Base-by-base conservation (phyloP, 2,113 vertebrate genomes). In the Apodemus sylvaticus region DNA sequence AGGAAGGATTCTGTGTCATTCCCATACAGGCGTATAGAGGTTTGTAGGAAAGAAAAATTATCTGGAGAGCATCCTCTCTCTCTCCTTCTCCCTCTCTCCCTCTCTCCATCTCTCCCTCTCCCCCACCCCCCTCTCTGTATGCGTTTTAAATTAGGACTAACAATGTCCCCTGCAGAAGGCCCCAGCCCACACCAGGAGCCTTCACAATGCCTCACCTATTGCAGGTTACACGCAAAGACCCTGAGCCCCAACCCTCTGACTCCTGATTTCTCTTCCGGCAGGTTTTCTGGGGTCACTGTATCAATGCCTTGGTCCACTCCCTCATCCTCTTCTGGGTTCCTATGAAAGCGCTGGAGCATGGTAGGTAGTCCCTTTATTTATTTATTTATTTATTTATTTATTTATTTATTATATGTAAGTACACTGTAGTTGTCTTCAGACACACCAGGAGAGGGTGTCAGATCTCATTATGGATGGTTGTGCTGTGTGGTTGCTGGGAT, bases 281-380 rank as follows among this genome's bases (percentile, higher is more conserved):
- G 99, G 99, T 99, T 98, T 99, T 99, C 98, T 99, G 99, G 99
- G 99, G 99, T 98, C 99, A 99, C 98, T 99, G 99, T 98, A 99
- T 99, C 98, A 99, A 99, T 98, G 99, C 99, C 98, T 99, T 99
- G 99, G 99, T 99, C 98, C 99, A 99, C 98, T 99, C 99, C 96
- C 98, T 99, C 98, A 99, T 99, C 98, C 99, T 99, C 96, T 99
- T 99, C 98, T 99, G 99, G 99, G 99, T 99, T 98, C 99, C 99
- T 70, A 99, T 99, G 97, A 99, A 99, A 98, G 99, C 99, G 66
- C 98, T 99, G 98, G 99, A 99, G 97, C 99, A 99, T 2, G 99
- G 99, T 99, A 99, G 99, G 99, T 99, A 98, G 99, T 96, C 95
- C 90, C 97, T 95, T n/a, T n/a, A n/a, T n/a, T n/a, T n/a, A n/a